Evolutionary conservation across 1,140 invertebrate species (phyloP).

Genomic region (Ctenoplectra terminalis): DNA sequence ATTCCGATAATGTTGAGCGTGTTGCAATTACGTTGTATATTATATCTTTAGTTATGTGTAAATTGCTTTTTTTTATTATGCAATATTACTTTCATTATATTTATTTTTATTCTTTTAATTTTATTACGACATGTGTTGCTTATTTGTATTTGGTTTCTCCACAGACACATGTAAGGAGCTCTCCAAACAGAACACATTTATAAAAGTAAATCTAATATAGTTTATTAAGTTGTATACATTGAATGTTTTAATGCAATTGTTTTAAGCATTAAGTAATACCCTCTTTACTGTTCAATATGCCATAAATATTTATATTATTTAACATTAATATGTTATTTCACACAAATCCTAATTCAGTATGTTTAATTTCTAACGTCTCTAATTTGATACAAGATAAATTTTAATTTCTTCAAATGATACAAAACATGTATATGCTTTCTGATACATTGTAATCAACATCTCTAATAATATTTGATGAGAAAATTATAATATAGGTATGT

Average conservation of each 20-base stretch:
- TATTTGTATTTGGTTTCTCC: conserved; percentile 74
- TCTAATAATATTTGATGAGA: conserved; percentile 22
- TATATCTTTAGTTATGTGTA: conserved; percentile 4
- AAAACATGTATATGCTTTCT: conserved; percentile 19
- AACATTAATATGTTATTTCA: conserved; percentile 20
- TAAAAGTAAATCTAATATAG: conserved; percentile 46
- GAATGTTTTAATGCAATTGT: conserved; percentile 12
- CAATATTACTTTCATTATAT: conserved; percentile 18
- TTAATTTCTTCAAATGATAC: conserved; percentile 28
- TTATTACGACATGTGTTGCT: conserved; percentile 30
- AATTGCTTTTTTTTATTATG: neutral
- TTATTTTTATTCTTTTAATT: conserved; percentile 26
- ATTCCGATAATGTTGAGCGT: neutral
- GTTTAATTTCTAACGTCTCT: conserved; percentile 33
- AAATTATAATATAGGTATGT: conserved; percentile 34
- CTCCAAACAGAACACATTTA: conserved; percentile 70
- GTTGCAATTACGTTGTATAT: neutral
- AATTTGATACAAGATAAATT: conserved; percentile 18
- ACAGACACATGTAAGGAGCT: conserved; percentile 75
- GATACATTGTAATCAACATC: conserved; percentile 26
- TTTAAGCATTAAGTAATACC: conserved; percentile 11
- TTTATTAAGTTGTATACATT: conserved; percentile 49
- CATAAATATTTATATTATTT: conserved; percentile 29
- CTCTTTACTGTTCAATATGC: conserved; percentile 16
- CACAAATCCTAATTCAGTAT: conserved; percentile 20